Evolutionary conservation across 2,888 invertebrate species (phyloP), one percentile per base, ranked within the genome.

Genomic region (Meiosimyza platycephala): DNA sequence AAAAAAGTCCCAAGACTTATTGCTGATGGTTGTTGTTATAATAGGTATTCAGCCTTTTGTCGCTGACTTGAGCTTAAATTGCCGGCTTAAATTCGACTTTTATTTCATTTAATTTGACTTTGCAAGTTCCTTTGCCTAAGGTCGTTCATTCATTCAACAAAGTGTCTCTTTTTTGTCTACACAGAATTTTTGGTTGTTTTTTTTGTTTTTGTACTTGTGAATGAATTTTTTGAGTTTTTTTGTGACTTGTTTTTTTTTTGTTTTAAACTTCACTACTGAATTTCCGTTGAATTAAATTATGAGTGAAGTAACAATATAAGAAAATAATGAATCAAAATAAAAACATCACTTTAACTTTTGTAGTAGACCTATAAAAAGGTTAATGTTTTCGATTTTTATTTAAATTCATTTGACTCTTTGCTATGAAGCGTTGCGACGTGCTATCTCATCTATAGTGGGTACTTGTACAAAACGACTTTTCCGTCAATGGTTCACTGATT

Each of bases 241-340:
- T n/a, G n/a, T n/a, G n/a, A n/a, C n/a, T n/a, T n/a, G n/a, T n/a
- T n/a, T n/a, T n/a, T n/a, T n/a, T n/a, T n/a, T n/a, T n/a, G n/a
- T 6, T 40, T 40, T 40, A 28, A 9, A 9, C 40, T 40, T 9
- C 40, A 40, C 40, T 40, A 9, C 9, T 15, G 18, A n/a, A 55
- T 55, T 15, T 55, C 55, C 55, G 18, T 22, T 55, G 55, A 55
- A 55, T 55, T 4, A 22, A 18, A 55, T 55, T 55, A n/a, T 16
- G 54, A 54, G 7, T 18, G 55, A 55, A 16, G 18, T n/a, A 54
- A n/a, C 7, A 54, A 54, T 18, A 54, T 13, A 16, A 54, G n/a
- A 55, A 55, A 55, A 55, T 2, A n/a, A 1, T 18, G n/a, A 18
- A 55, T 6, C 13, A 15, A 55, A 55, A n/a, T 54, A n/a, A 11